Base-by-base conservation (phyloP, 2,888 invertebrate genomes). In the Salticus scenicus region DNA sequence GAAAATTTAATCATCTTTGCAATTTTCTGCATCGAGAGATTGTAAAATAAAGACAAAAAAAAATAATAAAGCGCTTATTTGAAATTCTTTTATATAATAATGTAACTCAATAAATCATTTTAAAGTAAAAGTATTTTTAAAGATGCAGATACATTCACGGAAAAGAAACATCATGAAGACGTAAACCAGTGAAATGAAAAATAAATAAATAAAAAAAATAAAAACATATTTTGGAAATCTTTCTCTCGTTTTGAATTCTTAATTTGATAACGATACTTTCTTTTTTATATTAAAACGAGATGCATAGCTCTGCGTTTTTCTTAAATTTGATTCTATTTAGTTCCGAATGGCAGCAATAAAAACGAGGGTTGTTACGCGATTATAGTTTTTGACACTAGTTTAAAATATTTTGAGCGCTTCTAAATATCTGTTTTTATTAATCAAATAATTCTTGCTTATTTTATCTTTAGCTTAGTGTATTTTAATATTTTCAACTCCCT, bases 201-300 rank as follows among this genome's bases (percentile, higher is more conserved):
- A 47, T 17, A 47, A 12, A 17, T 17, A n/a, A n/a, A n/a, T n/a
- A n/a, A n/a, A n/a, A n/a, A n/a, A n/a, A n/a, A n/a, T n/a, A n/a
- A n/a, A n/a, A n/a, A n/a, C n/a, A n/a, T 17, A 12, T 47, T 47
- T 17, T 37, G 37, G 10, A 47, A 47, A 47, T 47, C 1, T 17
- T 47, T 47, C 42, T 47, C 42, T 47, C 42, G 42, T 47, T 47
- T 47, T 47, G 42, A 47, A 47, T 47, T 17, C 42, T 47, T 47
- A 47, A 47, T 47, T 47, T 47, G 42, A 47, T 47, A 47, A 47
- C 10, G 17, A 47, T 47, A 47, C 42, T 5, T 47, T 47, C 42
- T 47, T 47, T 47, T 47, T n/a, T 17, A 47, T 2, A 47, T 14
- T 47, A 47, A 47, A 47, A 47, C 17, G n/a, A 47, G n/a, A 7